Conservation (phyloP, 2,113 vertebrate genomes). For the Motacilla alba region DNA sequence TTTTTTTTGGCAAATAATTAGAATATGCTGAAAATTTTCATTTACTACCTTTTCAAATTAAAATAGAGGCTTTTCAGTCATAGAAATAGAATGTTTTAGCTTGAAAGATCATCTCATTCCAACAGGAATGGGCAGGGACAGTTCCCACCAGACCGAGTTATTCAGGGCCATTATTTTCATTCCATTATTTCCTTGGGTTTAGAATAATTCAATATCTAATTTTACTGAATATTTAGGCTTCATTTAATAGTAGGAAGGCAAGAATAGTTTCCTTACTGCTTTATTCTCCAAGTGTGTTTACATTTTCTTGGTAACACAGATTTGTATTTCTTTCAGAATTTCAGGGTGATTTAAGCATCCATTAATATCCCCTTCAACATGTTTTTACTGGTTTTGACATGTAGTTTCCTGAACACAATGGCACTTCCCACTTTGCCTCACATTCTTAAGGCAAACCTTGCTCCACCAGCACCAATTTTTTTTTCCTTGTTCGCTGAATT, state of each 20-base stretch:
- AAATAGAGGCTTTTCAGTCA: not conserved
- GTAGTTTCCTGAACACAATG: conserved; percentile 17
- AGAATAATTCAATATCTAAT: not conserved
- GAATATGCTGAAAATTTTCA: not conserved
- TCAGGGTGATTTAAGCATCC: conserved; percentile 15
- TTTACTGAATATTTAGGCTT: not conserved
- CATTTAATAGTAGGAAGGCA: not conserved
- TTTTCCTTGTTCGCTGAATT: not conserved
- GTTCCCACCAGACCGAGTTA: not conserved
- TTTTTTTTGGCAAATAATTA: not conserved
- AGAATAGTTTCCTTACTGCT: not conserved
- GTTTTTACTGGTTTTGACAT: conserved; percentile 6
- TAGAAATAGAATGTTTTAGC: not conserved
- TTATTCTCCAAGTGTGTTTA: not conserved
- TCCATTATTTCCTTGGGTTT: not conserved
- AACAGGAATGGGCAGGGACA: not conserved
- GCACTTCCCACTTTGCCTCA: not conserved
- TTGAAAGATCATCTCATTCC: not conserved
- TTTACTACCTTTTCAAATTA: not conserved
- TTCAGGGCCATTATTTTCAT: not conserved
- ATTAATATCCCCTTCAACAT: not conserved
- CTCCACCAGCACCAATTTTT: not conserved
- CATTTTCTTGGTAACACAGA: not conserved
- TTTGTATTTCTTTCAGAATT: not conserved
- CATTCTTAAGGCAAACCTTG: not conserved